These are phyloP conservation scores for Drosophila recens DNA, from an alignment of 2,888 invertebrate genomes.

Conservation along the genomic window DNA sequence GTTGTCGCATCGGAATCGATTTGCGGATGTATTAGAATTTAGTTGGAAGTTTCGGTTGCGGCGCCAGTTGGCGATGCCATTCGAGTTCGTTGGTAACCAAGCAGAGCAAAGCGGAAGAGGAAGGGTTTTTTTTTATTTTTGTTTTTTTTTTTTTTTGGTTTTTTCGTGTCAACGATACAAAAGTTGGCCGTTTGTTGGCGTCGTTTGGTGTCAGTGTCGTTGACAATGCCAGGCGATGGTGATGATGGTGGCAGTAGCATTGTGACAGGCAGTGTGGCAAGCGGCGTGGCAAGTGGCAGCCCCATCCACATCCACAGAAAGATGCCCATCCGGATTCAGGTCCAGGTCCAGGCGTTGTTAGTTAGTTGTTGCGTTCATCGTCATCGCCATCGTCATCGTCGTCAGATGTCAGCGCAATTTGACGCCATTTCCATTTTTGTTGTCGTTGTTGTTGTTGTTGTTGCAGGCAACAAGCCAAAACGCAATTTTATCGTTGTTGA, in stretches of 20 bases:
- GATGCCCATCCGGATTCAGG: neutral
- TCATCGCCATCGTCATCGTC: slow-evolving; percentile 63
- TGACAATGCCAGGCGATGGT: slow-evolving; percentile 55
- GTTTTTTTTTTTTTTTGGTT: neutral
- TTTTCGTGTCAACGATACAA: slow-evolving; percentile 56
- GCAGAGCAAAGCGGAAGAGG: neutral
- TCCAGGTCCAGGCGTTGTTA: slow-evolving; percentile 30
- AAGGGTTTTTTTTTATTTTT: neutral
- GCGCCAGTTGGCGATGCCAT: slow-evolving; percentile 52
- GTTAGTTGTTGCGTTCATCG: slow-evolving; percentile 43
- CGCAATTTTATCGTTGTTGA: slow-evolving; percentile 44
- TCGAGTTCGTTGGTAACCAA: slow-evolving; percentile 14
- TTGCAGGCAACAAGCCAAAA: slow-evolving; percentile 40
- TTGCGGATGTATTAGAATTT: slow-evolving; percentile 70
- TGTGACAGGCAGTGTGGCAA: neutral
- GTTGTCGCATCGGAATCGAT: slow-evolving; percentile 71
- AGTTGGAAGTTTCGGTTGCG: slow-evolving; percentile 63
- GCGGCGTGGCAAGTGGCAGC: neutral
- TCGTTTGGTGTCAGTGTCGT: slow-evolving; percentile 67
- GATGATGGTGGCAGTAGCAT: neutral
- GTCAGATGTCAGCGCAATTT: slow-evolving; percentile 84
- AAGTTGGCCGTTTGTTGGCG: slow-evolving; percentile 60
- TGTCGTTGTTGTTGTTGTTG: slow-evolving; percentile 31
- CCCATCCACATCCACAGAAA: neutral
- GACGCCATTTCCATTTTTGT: slow-evolving; percentile 81